A percentile compares a stretch with the other conserved stretches of the same genome.
These are phyloP conservation scores for Acanthoscelides obtectus DNA, from an alignment of 2,888 invertebrate genomes.

Conservation along the genomic window DNA sequence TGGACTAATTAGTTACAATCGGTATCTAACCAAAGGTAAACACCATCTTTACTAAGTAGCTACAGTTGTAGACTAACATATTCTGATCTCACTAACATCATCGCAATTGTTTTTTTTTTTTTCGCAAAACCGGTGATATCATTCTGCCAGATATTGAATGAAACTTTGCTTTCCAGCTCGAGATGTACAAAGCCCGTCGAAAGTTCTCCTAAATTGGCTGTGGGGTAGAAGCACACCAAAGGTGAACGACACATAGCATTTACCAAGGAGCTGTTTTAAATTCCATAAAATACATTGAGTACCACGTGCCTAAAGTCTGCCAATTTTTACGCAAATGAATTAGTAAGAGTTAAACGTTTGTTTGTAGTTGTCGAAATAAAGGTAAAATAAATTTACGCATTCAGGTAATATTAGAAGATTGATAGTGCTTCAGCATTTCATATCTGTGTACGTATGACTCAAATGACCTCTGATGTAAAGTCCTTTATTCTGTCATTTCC, in stretches of 20 bases:
- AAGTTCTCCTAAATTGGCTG: slow-evolving; percentile 75
- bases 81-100: too few species aligned
- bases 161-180: slow-evolving; percentile 57
- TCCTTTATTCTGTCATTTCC: too few species aligned
- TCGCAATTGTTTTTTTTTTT: not conserved
- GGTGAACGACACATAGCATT: slow-evolving; percentile 46
- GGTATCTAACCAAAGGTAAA: too few species aligned
- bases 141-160: not conserved
- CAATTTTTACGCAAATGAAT: not conserved
- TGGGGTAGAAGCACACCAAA: slow-evolving; percentile 72
- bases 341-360: not conserved
- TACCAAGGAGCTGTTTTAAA: slow-evolving; percentile 10
- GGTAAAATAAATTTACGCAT: not conserved
- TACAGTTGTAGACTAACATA: too few species aligned
- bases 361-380: not conserved
- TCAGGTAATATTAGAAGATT: too few species aligned
- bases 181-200: slow-evolving; percentile 74
- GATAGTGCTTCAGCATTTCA: too few species aligned
- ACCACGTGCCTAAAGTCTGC: slow-evolving; percentile 1
- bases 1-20: too few species aligned
- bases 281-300: slow-evolving; percentile 5
- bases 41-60: too few species aligned
- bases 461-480: too few species aligned
- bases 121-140: not conserved
- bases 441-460: too few species aligned